Percentiles rank a stretch among this genome's conserved stretches.
Conservation (phyloP, 1,140 invertebrate species). For the Episyrphus balteatus region DNA sequence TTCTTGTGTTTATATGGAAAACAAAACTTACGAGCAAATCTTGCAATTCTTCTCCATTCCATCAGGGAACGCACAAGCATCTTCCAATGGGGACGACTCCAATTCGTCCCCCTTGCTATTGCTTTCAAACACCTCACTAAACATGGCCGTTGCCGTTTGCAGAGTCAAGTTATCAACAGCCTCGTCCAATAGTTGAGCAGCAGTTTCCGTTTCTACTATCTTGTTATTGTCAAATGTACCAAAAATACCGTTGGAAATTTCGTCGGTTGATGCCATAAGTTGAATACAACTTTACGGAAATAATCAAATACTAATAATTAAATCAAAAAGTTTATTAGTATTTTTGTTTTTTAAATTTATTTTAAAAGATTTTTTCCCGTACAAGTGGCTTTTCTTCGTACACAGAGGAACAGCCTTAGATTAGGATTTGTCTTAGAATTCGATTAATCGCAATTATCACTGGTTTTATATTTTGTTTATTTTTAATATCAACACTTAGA, state of each 20-base stretch:
- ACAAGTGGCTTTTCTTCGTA: too few relatives aligned
- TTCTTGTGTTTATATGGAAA: not conserved
- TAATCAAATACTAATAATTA: too few relatives aligned
- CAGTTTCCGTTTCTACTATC: not conserved
- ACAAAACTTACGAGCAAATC: slow-evolving; percentile 26
- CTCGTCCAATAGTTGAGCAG: not conserved
- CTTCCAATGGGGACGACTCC: not conserved
- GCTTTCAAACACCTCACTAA: not conserved
- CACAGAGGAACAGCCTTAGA: too few relatives aligned
- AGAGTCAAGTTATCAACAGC: not conserved
- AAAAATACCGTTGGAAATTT: not conserved
- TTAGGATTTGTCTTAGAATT: too few relatives aligned
- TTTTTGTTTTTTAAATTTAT: too few relatives aligned
- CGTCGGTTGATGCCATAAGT: slow-evolving; percentile 4
- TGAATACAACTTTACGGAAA: slow-evolving; percentile 1
- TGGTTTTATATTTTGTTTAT: too few relatives aligned
- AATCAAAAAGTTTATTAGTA: too few relatives aligned
- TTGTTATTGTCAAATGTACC: not conserved
- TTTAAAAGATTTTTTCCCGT: too few relatives aligned
- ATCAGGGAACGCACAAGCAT: slow-evolving; percentile 3
- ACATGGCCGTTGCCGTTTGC: not conserved
- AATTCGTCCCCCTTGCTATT: not conserved
- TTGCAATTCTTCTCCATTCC: slow-evolving; percentile 32
- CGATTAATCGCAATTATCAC: too few relatives aligned
- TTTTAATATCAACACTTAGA: too few relatives aligned